Percentiles rank a stretch among this genome's conserved stretches.
Conservation (phyloP, 2,797 vertebrate genomes). For the Brachyrhaphis roseni region DNA sequence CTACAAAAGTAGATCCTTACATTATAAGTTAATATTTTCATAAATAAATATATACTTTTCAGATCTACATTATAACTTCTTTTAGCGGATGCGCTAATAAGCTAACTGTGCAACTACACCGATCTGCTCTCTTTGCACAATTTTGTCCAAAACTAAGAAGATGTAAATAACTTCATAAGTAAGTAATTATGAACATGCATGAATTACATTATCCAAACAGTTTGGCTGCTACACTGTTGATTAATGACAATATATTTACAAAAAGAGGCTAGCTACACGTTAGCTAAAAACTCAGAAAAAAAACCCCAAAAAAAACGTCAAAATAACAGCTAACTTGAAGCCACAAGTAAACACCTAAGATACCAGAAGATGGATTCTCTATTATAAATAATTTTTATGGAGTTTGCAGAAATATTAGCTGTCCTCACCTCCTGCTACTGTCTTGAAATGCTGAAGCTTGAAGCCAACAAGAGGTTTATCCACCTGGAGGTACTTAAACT, state of each 20-base stretch:
- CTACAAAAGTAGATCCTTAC: too few relatives aligned
- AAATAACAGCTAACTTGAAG: neutral
- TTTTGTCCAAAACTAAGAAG: neutral
- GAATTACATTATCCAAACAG: neutral
- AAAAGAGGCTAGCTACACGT: neutral
- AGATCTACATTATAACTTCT: too few relatives aligned
- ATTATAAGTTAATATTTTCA: too few relatives aligned
- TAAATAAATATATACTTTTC: too few relatives aligned
- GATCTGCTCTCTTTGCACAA: neutral
- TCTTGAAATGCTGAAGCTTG: neutral
- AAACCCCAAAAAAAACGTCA: neutral
- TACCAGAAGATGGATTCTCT: conserved; percentile 13
- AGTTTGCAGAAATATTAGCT: neutral
- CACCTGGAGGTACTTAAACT: conserved; percentile 9
- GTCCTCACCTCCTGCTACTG: conserved; percentile 1
- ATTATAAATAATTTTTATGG: neutral
- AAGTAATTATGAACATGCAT: neutral
- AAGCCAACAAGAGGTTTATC: neutral
- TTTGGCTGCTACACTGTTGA: neutral
- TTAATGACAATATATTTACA: neutral
- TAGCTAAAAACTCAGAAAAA: neutral
- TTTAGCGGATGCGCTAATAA: too few relatives aligned
- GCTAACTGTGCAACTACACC: neutral
- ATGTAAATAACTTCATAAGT: neutral
- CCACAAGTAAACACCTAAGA: conserved; percentile 2